Conservation (phyloP, 1,140 invertebrate species). For the Pararge aegeria region DNA sequence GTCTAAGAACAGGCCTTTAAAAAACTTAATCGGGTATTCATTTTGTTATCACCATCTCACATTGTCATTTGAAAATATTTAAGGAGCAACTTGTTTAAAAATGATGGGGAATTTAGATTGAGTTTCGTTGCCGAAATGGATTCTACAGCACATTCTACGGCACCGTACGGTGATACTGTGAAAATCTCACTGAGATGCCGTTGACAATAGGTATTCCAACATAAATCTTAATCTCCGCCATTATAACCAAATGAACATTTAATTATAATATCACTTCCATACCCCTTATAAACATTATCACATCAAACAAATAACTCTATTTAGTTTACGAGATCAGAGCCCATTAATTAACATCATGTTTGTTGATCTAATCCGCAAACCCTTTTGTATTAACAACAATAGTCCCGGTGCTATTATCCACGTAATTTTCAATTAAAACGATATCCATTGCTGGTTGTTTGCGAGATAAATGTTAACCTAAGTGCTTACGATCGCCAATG, state of each 20-base stretch:
- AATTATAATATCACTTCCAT: background rate
- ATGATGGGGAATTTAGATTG: no score
- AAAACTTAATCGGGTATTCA: no score
- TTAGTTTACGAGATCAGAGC: slow-evolving; percentile 20
- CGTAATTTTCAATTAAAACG: slow-evolving; percentile 22
- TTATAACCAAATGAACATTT: slow-evolving; percentile 1
- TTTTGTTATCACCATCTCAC: no score
- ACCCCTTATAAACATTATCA: slow-evolving; percentile 9
- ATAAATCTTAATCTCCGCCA: background rate
- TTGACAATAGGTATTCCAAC: no score
- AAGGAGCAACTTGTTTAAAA: no score
- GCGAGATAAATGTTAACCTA: slow-evolving; percentile 27
- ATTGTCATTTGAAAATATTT: no score
- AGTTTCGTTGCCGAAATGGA: no score
- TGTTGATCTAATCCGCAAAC: slow-evolving; percentile 29
- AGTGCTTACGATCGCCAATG: slow-evolving; percentile 19
- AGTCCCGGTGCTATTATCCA: slow-evolving; percentile 2
- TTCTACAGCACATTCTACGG: no score
- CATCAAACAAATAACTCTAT: slow-evolving; percentile 16
- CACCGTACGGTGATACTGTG: no score
- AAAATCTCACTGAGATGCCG: no score
- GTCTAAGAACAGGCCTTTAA: no score
- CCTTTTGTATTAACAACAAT: slow-evolving; percentile 26
- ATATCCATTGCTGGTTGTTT: slow-evolving; percentile 22
- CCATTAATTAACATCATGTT: slow-evolving; percentile 19